Evolutionary conservation across 2,113 vertebrate species (phyloP).

Genomic region (Psettodes erumei): DNA sequence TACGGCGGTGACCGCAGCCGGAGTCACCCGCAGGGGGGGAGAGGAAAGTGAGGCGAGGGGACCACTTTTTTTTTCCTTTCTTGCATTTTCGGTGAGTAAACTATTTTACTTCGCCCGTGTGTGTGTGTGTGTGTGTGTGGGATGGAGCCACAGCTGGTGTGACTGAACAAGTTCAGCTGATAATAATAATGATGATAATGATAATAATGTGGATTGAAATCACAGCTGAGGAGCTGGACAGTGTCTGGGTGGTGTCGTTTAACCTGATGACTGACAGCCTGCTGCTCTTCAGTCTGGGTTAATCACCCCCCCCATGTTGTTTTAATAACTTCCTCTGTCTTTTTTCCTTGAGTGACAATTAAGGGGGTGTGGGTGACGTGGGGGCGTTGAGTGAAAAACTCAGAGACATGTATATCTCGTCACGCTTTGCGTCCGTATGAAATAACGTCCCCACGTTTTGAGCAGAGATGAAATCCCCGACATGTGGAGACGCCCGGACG

Average conservation of each 20-base stretch:
- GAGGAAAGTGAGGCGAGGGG: neutral
- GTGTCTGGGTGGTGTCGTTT: neutral
- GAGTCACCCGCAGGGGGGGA: conserved; percentile 17
- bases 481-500: too few species aligned
- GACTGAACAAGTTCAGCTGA: conserved; percentile 37
- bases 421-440: neutral
- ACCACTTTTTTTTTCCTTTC: conserved; percentile 31
- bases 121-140: neutral
- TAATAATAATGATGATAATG: neutral
- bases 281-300: neutral
- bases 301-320: neutral
- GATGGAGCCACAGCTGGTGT: neutral
- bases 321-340: conserved; percentile 29
- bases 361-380: conserved; percentile 23
- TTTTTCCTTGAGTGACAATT: conserved; percentile 2
- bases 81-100: conserved; percentile 56
- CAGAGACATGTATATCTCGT: neutral
- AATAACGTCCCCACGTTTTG: neutral
- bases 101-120: neutral
- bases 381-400: neutral
- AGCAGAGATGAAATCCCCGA: conserved; percentile 35
- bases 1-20: too few species aligned
- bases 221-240: neutral
- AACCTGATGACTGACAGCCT: neutral
- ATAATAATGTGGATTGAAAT: too few species aligned